phyloP scores from a whole-genome alignment of 2,797 vertebrate genomes.

The Cynopterus sphinx region DNA sequence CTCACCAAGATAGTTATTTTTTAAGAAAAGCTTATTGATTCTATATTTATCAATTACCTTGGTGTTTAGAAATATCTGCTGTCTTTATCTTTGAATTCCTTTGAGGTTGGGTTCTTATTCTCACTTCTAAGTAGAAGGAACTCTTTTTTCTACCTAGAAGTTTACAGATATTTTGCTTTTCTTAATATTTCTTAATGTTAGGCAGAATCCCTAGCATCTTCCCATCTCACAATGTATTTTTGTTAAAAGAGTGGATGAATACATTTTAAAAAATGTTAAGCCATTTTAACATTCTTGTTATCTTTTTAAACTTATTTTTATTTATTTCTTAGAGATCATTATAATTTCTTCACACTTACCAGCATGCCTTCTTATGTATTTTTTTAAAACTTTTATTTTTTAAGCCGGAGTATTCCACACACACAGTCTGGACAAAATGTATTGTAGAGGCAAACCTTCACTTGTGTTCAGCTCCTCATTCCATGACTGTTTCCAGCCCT shows the following conservation, averaged over 20 bases:
- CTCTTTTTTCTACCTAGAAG: not conserved
- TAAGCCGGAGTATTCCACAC: not conserved
- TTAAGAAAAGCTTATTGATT: not conserved
- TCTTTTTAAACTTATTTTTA: not conserved
- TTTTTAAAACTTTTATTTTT: not conserved
- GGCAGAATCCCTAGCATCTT: not conserved
- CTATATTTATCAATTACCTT: not conserved
- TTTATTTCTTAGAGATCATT: not conserved
- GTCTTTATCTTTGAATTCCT: not conserved
- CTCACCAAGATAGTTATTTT: not conserved
- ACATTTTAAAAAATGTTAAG: not conserved
- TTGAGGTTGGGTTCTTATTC: not conserved
- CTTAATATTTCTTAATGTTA: not conserved
- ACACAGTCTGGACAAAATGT: not conserved
- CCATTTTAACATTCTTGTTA: not conserved
- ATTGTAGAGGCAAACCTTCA: not conserved
- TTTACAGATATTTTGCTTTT: not conserved
- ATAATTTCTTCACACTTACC: not conserved
- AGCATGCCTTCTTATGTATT: not conserved
- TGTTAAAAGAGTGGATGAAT: not conserved
- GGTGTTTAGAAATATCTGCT: not conserved
- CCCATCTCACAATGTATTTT: not conserved
- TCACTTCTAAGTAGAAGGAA: not conserved
- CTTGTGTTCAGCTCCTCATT: not conserved
- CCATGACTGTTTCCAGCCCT: not conserved